Conservation (phyloP, 1,140 invertebrate genomes). For the Tetramorium simillimum region DNA sequence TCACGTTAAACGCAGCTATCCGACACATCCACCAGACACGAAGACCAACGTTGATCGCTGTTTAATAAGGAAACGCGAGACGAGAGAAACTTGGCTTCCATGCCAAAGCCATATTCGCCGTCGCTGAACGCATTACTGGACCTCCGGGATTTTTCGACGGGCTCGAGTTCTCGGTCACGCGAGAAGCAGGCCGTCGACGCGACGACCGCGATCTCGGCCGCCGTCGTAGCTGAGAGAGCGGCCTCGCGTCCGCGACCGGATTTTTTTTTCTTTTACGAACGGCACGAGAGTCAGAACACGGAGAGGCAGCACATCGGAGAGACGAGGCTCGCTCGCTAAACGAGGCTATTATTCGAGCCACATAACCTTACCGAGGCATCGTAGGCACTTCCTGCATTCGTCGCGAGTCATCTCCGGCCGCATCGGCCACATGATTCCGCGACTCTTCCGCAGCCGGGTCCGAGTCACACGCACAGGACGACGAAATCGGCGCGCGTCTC, state of each 20-base stretch:
- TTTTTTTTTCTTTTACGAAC: neutral
- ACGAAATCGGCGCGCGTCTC: constrained; percentile 53
- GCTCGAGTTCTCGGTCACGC: neutral
- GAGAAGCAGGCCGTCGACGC: neutral
- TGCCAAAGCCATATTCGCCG: neutral
- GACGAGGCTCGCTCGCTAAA: constrained; percentile 20
- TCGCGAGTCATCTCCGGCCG: constrained; percentile 92
- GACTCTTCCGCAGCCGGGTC: constrained; percentile 26
- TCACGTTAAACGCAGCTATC: neutral
- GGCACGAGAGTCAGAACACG: neutral
- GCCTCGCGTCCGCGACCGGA: neutral
- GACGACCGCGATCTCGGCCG: neutral
- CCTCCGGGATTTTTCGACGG: neutral
- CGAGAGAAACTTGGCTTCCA: neutral
- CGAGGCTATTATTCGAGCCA: constrained; percentile 57
- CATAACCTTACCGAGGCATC: constrained; percentile 91
- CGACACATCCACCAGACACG: neutral
- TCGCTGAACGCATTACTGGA: neutral
- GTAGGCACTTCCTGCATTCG: constrained; percentile 94
- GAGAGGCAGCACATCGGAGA: neutral
- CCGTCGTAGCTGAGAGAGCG: neutral
- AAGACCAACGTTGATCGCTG: neutral
- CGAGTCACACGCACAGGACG: constrained; percentile 33
- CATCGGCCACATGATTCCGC: constrained; percentile 89
- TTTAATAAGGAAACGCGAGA: neutral